Conservation (phyloP, 2,888 invertebrate genomes). For the Autographa gamma region DNA sequence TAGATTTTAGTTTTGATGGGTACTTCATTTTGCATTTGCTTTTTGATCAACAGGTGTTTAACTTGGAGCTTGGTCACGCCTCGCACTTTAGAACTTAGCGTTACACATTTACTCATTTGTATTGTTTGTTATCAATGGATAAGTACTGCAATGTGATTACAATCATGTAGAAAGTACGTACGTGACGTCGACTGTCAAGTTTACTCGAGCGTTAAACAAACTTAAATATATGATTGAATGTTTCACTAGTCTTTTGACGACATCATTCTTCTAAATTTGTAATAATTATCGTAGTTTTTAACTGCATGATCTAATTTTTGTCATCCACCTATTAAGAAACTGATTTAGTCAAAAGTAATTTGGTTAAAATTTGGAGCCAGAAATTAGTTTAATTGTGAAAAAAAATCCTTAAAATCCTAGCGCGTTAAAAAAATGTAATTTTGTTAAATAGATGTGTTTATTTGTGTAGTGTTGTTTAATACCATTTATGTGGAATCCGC, state of each 20-base stretch:
- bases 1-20: slow-evolving; percentile 23
- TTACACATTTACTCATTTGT: slow-evolving; percentile 15
- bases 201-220: slow-evolving; percentile 11
- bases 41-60: slow-evolving; percentile 73
- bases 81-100: slow-evolving; percentile 38
- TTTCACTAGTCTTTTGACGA: neutral
- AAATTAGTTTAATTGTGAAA: slow-evolving; percentile 1
- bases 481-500: slow-evolving; percentile 10
- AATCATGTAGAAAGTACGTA: slow-evolving; percentile 20
- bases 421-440: slow-evolving; percentile 32
- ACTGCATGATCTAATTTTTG: neutral
- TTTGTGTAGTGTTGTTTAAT: slow-evolving; percentile 19
- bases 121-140: slow-evolving; percentile 22
- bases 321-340: neutral
- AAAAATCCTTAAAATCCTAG: slow-evolving; percentile 1
- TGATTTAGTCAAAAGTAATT: neutral
- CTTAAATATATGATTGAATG: slow-evolving; percentile 19
- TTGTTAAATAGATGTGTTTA: slow-evolving; percentile 18
- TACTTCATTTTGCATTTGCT: slow-evolving; percentile 48
- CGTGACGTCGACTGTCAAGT: slow-evolving; percentile 9
- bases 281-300: neutral
- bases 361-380: neutral
- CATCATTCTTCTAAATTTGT: neutral
- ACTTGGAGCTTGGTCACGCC: slow-evolving; percentile 57
- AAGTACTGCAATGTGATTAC: slow-evolving; percentile 16